Conservation (phyloP, 2,113 vertebrate genomes). For the Archilochus colubris region DNA sequence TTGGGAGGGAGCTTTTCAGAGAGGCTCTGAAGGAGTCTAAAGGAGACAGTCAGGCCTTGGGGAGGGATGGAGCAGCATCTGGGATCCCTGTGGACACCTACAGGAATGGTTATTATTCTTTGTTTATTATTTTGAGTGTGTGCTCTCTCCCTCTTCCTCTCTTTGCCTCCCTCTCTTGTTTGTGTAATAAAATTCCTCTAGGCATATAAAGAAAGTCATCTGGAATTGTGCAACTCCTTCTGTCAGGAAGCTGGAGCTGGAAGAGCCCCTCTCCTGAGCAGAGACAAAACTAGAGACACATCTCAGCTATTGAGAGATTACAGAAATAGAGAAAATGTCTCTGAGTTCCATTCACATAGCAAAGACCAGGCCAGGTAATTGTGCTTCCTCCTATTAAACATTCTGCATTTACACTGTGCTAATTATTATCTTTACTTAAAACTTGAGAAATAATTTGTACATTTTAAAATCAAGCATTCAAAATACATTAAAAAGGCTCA, state of each 20-base stretch:
- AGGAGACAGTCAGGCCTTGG: neutral
- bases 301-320: neutral
- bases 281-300: neutral
- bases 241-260: conserved; percentile 31
- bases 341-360: neutral
- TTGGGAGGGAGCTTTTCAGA: neutral
- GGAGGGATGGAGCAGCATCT: conserved; percentile 6
- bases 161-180: conserved; percentile 27
- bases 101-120: conserved; percentile 33
- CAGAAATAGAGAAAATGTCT: neutral
- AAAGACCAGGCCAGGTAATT: neutral
- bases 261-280: conserved; percentile 6
- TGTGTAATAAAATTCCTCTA: conserved; percentile 44
- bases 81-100: neutral
- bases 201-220: conserved; percentile 20
- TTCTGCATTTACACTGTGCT: neutral
- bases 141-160: conserved; percentile 15
- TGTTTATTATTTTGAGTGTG: conserved; percentile 47
- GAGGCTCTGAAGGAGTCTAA: neutral
- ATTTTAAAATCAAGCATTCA: neutral
- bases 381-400: neutral
- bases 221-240: conserved; percentile 34
- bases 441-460: neutral
- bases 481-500: neutral
- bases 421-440: neutral